Evolutionary conservation across 2,797 vertebrate genomes (phyloP).

Genomic region (Cercopithecus petaurista): DNA sequence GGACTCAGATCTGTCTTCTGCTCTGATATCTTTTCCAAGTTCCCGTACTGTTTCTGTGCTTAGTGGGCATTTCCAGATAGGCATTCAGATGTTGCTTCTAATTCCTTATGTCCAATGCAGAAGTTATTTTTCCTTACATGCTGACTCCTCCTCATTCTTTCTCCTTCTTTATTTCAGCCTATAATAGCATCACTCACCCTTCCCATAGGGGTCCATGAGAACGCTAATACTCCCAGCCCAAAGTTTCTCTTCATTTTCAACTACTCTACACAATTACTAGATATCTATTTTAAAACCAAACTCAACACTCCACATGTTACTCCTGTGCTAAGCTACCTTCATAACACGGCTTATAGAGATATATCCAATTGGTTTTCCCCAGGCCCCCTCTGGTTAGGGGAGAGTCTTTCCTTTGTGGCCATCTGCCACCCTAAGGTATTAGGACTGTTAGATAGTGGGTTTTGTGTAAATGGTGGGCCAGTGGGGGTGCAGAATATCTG

Average conservation of each 20-base stretch:
- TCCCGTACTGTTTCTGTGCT: not conserved
- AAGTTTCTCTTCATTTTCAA: not conserved
- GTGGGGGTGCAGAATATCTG: not conserved
- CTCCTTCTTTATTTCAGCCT: not conserved
- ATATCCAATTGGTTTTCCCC: not conserved
- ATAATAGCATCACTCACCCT: not conserved
- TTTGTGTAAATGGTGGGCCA: not conserved
- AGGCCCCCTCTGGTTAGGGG: not conserved
- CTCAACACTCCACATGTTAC: not conserved
- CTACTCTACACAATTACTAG: not conserved
- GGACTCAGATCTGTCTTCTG: not conserved
- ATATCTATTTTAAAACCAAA: slow-evolving; percentile 8
- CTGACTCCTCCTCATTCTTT: not conserved
- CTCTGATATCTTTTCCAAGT: not conserved
- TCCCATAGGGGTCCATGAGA: not conserved
- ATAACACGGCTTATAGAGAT: not conserved
- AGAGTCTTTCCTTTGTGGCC: not conserved
- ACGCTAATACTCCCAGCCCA: no score
- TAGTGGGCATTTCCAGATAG: not conserved
- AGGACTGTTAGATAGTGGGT: not conserved
- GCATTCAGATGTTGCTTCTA: not conserved
- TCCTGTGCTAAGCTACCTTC: not conserved
- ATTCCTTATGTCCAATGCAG: not conserved
- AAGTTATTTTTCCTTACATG: not conserved
- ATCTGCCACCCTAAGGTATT: not conserved